Conservation (phyloP, 2,797 vertebrate genomes). For the Falco berigora region DNA sequence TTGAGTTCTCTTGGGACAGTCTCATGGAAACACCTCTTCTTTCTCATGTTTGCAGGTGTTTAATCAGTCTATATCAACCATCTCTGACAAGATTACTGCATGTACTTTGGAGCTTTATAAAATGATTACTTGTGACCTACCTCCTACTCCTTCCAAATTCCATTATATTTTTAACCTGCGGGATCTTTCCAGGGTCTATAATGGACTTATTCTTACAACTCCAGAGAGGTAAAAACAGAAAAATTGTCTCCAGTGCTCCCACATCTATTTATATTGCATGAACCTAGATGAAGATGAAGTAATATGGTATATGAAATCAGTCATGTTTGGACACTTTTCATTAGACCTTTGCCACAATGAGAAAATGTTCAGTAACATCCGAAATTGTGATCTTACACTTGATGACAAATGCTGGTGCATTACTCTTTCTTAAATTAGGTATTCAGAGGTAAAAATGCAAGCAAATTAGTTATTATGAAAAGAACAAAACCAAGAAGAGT, state of each 20-base stretch:
- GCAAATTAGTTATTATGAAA: not conserved
- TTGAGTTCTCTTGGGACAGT: not conserved
- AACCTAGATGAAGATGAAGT: not conserved
- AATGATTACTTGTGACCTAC: conserved; percentile 83
- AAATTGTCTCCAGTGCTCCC: not conserved
- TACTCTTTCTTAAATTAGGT: not conserved
- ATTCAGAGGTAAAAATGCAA: not conserved
- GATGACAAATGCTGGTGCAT: not conserved
- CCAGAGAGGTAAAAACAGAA: conserved; percentile 79
- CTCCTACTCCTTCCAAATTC: conserved; percentile 94
- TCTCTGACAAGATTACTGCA: conserved; percentile 81
- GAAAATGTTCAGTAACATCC: not conserved
- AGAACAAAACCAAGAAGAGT: not conserved
- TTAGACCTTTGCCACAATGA: not conserved
- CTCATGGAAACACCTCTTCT: not conserved
- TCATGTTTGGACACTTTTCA: not conserved
- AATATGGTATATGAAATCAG: not conserved
- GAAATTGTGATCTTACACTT: not conserved
- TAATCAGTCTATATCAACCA: conserved; percentile 73
- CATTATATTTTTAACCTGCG: conserved; percentile 98
- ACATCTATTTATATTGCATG: not conserved
- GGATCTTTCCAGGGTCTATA: conserved; percentile 90
- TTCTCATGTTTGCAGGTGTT: conserved; percentile 76
- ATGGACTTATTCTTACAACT: conserved; percentile 84
- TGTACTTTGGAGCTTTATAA: conserved; percentile 90